Percentiles rank a stretch among this genome's conserved stretches.
Conservation (phyloP, 1,140 invertebrate species). For the Megathymus violae region DNA sequence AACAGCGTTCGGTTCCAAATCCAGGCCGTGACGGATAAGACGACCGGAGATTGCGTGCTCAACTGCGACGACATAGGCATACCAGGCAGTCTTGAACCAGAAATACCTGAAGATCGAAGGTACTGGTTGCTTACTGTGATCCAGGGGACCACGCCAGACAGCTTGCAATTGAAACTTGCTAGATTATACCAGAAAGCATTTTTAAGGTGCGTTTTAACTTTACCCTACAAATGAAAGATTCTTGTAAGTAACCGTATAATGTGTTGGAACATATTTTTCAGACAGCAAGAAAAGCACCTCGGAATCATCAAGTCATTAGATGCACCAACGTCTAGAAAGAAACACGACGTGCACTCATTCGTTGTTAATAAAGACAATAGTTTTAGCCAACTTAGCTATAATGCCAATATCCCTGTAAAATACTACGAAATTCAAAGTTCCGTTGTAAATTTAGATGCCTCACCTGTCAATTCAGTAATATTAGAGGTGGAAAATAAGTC, state of each 20-base stretch:
- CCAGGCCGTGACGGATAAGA: conserved; percentile 75
- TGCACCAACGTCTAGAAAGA: conserved; percentile 68
- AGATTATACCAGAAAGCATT: conserved; percentile 87
- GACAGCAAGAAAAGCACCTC: conserved; percentile 88
- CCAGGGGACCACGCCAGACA: conserved; percentile 80
- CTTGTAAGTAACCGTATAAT: too few relatives aligned
- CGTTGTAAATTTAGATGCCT: conserved; percentile 44
- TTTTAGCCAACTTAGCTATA: conserved; percentile 47
- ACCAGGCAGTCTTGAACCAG: conserved; percentile 72
- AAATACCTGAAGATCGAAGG: conserved; percentile 83
- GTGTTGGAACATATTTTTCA: too few relatives aligned
- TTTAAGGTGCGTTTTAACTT: conserved; percentile 84
- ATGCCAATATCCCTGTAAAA: conserved; percentile 54
- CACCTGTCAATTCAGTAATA: conserved; percentile 36
- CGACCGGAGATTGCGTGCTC: conserved; percentile 71
- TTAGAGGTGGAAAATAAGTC: conserved; percentile 36
- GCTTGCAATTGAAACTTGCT: conserved; percentile 85
- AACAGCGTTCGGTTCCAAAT: conserved; percentile 37
- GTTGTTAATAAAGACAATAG: conserved; percentile 66
- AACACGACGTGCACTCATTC: conserved; percentile 79
- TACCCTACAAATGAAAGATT: too few relatives aligned
- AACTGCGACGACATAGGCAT: conserved; percentile 64
- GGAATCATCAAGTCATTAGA: conserved; percentile 84
- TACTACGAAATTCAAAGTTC: conserved; percentile 60
- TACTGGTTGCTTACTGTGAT: conserved; percentile 93